Base-by-base conservation (phyloP, 2,797 vertebrate species). In the Luscinia megarhynchos region DNA sequence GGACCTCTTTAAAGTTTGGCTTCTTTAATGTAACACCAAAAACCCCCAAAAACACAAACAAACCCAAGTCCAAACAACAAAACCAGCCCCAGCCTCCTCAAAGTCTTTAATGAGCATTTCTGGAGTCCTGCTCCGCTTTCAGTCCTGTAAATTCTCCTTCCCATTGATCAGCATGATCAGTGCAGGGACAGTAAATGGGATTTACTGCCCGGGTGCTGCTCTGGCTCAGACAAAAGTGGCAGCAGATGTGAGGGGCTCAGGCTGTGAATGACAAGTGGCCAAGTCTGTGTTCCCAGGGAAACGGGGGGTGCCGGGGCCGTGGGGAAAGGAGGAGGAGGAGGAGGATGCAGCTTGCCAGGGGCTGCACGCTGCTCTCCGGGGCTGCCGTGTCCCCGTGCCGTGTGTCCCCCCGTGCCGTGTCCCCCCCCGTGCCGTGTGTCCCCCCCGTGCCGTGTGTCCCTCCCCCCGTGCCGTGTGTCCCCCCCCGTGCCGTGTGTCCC, bases 391-490 rank as follows among this genome's bases (percentile, higher is more conserved):
- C 76, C 54, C 41, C 16, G 40, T 40, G 40, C 40, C 12, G 40
- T 38, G 43, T 43, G 38, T 38, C 38, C 38, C 15, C 40, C 40
- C 14, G 40, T 40, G 40, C 14, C 40, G 10, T 38, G 36, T 38
- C n/a, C n/a, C n/a, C n/a, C 40, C 41, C 7, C 17, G 41, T 43
- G 41, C 17, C 17, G 7, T 41, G 41, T 17, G 41, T 18, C 40
- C 40, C 36, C 38, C 11, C 38, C 11, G 38, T 45, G 18, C 10
- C 19, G 15, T 41, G 40, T 38, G 38, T 38, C 38, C 43, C 43
- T n/a, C 8, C 4, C 45, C 45, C 45, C 21, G 45, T 3, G 2
- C 15, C 21, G 40, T 15, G 3, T 1, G n/a, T n/a, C n/a, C n/a
- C n/a, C n/a, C 76, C 54, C 41, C 16, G n/a, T n/a, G n/a, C n/a